Base-by-base conservation (phyloP, 92 coral and sea anemone species). In the Phymanthus crucifer region DNA sequence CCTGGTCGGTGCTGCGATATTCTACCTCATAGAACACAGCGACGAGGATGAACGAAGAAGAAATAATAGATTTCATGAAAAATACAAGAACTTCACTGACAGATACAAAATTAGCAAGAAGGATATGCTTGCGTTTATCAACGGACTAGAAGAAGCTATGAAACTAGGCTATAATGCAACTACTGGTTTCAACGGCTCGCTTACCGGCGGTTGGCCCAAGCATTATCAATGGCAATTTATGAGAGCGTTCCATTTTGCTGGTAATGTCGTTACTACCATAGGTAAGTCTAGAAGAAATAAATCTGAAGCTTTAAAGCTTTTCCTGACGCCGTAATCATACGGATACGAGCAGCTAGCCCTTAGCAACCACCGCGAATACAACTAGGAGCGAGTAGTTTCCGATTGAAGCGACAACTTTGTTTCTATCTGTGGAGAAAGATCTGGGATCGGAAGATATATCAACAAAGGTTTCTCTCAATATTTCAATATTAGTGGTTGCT, bases 171-270 rank as follows among this genome's bases (percentile, higher is more conserved):
- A 87, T 76, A 93, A 93, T 56, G 78, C 65, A 32, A 74, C 78
- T 65, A 45, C 29, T 16, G 79, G 80, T 23, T 61, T 23, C 68
- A 61, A 61, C 33, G 68, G 68, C 17, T 61, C 68, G 17, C 0
- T 52, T 1, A 48, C 16, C 9, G 75, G 75, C 48, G 73, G 85
- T n/a, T 83, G 76, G 73, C 86, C 91, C 33, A 2, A 4, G 0
- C 70, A 50, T 32, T 21, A 65, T 12, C 90, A 82, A 35, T 96
- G 99, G 99, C 84, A 83, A 65, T 96, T 93, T 70, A 93, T 96
- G 99, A 91, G 93, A 83, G 97, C 99, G 1, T 96, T 96, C 79
- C 89, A 90, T 79, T 96, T 96, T 85, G 99, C 94, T 80, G 99
- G 99, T 38, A 96, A 96, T 75, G 97, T 96, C 14, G 99, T 96